Evolutionary conservation across 2,888 invertebrate genomes (phyloP).

Genomic region (Oxytorus armatus): DNA sequence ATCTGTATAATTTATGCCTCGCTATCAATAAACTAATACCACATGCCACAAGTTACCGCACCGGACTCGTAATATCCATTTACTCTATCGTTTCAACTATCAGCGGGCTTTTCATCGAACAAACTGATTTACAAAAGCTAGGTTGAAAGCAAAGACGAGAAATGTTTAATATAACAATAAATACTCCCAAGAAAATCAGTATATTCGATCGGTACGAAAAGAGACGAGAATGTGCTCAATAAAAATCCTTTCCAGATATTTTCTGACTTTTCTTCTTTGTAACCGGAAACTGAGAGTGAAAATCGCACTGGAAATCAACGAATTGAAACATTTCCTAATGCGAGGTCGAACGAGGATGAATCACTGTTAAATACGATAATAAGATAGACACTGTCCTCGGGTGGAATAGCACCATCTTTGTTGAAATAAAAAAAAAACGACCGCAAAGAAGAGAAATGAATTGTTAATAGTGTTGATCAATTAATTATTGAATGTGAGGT

Average conservation of each 20-base stretch:
- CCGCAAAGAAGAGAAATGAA: not conserved
- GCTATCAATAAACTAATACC: constrained; percentile 61
- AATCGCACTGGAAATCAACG: not conserved
- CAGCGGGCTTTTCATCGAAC: constrained; percentile 19
- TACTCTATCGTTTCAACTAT: not conserved
- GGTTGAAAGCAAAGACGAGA: constrained; percentile 32
- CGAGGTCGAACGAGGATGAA: not conserved
- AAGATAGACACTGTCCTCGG: not conserved
- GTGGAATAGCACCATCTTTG: not conserved
- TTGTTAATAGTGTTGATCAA: not conserved
- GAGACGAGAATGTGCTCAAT: not conserved
- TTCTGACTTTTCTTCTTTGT: not conserved
- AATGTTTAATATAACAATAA: not conserved
- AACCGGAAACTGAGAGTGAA: not conserved
- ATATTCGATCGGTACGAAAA: not conserved
- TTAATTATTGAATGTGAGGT: not conserved
- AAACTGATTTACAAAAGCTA: constrained; percentile 19
- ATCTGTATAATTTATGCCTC: constrained; percentile 57
- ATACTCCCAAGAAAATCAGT: not conserved
- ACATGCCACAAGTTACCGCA: constrained; percentile 44
- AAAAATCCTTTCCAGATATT: not conserved
- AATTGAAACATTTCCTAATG: not conserved
- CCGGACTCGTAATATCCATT: constrained; percentile 35
- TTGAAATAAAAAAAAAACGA: not conserved
- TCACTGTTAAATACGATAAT: not conserved